Base-by-base conservation (phyloP, 2,113 vertebrate species). In the Oncorhynchus gorbuscha region DNA sequence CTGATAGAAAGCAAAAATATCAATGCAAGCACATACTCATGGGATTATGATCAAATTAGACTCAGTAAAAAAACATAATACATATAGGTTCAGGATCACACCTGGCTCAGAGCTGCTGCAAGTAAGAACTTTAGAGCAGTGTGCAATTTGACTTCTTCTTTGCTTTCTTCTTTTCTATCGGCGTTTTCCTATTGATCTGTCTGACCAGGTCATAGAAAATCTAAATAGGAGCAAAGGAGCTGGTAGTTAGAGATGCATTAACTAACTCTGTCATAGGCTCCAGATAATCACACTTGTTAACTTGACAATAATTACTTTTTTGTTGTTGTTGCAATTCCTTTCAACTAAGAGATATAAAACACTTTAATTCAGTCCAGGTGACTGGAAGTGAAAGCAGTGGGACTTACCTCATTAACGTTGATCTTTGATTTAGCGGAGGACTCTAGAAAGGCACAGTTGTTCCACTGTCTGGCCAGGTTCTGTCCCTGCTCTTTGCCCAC, bases 381-480 rank as follows among this genome's bases (percentile, higher is more conserved):
- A 26, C 16, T 66, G 55, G 30, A 6, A n/a, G 16, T 68, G 22
- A 32, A 30, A 45, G 66, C 12, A 32, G 30, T n/a, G 67, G 28
- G 67, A 16, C 80, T 89, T 69, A 97, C 98, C 96, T 99, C 98
- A 45, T 99, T 99, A 92, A 99, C 98, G 13, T 99, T 99, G 96
- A 99, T 99, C 95, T 99, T 99, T 73, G 97, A 99, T 93, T 99
- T 99, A 78, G 98, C 97, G 82, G 98, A 99, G 1, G 98, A 97
- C 93, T 99, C 98, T 97, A 99, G 95, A 94, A 99, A 99, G 97
- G 97, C 97, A 98, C 97, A 99, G 95, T 97, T 98, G 95, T 93
- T 97, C 98, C 98, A 99, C 94, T 99, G 98, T 87, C 98, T 94
- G 83, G 98, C 97, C 92, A 99, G 92, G 89, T 96, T 99, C 87